These are phyloP conservation scores for Digitonthophagus gazella DNA, from an alignment of 2,888 invertebrate species.

Conservation along the genomic window DNA sequence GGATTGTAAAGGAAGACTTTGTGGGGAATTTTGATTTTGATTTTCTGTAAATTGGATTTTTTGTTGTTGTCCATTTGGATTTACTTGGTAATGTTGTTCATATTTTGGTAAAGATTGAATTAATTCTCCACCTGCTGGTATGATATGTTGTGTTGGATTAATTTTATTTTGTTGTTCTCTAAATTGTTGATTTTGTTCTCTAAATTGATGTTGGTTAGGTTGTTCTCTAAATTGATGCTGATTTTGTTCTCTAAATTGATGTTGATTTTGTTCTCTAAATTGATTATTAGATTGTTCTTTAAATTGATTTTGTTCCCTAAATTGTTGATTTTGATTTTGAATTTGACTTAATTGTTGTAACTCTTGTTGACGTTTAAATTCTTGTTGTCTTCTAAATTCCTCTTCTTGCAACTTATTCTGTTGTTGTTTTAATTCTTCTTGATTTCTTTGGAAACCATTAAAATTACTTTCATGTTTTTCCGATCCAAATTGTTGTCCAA, in stretches of 20 bases:
- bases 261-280: slow-evolving; percentile 34
- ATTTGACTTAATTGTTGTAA: slow-evolving; percentile 28
- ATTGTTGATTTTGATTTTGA: slow-evolving; percentile 5
- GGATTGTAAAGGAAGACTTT: slow-evolving; percentile 13
- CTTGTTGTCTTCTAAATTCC: slow-evolving; percentile 2
- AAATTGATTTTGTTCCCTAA: slow-evolving; percentile 47
- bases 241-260: slow-evolving; percentile 22
- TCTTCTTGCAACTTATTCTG: slow-evolving; percentile 2
- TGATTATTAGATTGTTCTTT: slow-evolving; percentile 38
- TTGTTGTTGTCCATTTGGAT: slow-evolving; percentile 36
- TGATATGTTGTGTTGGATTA: slow-evolving; percentile 43
- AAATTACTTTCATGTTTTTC: no score
- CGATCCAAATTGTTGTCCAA: slow-evolving; percentile 41
- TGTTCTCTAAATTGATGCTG: slow-evolving; percentile 9
- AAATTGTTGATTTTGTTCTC: slow-evolving; percentile 48
- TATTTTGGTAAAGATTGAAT: slow-evolving; percentile 74
- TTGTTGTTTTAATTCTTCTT: slow-evolving; percentile 1
- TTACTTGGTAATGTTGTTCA: slow-evolving; percentile 73
- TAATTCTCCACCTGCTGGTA: slow-evolving; percentile 69
- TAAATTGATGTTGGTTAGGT: slow-evolving; percentile 1
- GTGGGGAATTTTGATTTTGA: slow-evolving; percentile 17
- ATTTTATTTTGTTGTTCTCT: not conserved
- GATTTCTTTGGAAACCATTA: no score
- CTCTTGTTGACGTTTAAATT: not conserved
- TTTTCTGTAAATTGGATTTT: slow-evolving; percentile 32